Percentiles rank a stretch among this genome's conserved stretches.
Conservation (phyloP, 2,888 invertebrate species). For the Octodonta nipae region DNA sequence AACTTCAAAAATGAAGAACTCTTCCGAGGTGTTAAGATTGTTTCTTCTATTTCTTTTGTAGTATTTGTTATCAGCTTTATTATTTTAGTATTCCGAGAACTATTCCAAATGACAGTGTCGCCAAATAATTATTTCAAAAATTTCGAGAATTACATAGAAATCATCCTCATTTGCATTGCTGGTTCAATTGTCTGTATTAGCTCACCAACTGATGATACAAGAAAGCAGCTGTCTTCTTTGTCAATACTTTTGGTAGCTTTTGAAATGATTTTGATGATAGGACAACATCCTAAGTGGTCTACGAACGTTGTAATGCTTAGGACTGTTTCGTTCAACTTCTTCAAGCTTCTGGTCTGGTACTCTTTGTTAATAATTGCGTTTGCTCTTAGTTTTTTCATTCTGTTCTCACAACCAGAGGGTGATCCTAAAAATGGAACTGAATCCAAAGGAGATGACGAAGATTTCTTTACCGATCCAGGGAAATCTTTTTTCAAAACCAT, state of each 20-base stretch:
- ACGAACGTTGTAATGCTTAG: constrained; percentile 74
- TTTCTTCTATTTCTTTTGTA: constrained; percentile 20
- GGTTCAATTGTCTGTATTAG: constrained; percentile 45
- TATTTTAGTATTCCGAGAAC: constrained; percentile 51
- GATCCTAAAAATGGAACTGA: too few species aligned
- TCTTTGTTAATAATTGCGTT: constrained; percentile 71
- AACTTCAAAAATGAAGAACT: constrained; percentile 37
- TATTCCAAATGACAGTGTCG: constrained; percentile 57
- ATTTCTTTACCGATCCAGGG: constrained; percentile 57
- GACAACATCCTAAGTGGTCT: constrained; percentile 65
- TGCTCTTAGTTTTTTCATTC: constrained; percentile 64
- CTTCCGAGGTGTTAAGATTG: constrained; percentile 9
- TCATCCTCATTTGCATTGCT: constrained; percentile 50
- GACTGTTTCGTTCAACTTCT: constrained; percentile 66
- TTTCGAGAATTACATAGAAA: constrained; percentile 63
- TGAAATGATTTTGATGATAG: constrained; percentile 63
- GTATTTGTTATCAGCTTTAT: constrained; percentile 45
- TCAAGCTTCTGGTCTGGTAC: constrained; percentile 66
- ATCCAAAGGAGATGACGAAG: too few species aligned
- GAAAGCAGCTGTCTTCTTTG: constrained; percentile 56
- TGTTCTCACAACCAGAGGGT: constrained; percentile 40
- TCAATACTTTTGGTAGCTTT: constrained; percentile 63
- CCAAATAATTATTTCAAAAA: constrained; percentile 52
- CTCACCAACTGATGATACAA: constrained; percentile 37
- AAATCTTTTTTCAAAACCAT: constrained; percentile 68